Percentiles rank a stretch among this genome's conserved stretches.
These are phyloP conservation scores for Staurois parvus DNA, from an alignment of 2,797 vertebrate species.

Conservation along the genomic window DNA sequence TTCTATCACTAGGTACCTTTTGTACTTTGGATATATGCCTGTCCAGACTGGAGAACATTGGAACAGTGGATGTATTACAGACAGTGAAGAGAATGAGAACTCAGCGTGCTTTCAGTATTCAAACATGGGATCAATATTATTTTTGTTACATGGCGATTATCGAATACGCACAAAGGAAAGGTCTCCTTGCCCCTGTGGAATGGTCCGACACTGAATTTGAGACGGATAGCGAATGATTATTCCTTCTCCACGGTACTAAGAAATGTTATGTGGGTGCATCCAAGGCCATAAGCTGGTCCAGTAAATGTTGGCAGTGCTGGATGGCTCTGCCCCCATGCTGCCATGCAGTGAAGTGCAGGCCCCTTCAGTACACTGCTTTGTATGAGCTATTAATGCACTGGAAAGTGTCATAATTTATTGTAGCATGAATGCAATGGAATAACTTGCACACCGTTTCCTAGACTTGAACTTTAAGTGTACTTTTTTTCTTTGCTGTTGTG, in stretches of 20 bases:
- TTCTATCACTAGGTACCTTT: conserved; percentile 79
- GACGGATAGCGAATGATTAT: conserved; percentile 84
- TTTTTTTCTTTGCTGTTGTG: conserved; percentile 51
- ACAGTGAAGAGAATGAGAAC: conserved; percentile 84
- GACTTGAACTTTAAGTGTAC: conserved; percentile 61
- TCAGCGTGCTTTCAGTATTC: conserved; percentile 86
- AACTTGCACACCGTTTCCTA: conserved; percentile 59
- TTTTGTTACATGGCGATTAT: conserved; percentile 86
- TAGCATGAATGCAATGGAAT: conserved; percentile 61
- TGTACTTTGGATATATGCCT: conserved; percentile 88
- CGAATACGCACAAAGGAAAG: conserved; percentile 83
- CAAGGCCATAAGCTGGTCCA: conserved; percentile 70
- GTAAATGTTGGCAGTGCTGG: conserved; percentile 71
- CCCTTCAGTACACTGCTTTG: conserved; percentile 30
- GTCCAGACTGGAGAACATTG: conserved; percentile 82
- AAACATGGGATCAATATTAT: conserved; percentile 89
- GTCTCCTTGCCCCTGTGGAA: conserved; percentile 80
- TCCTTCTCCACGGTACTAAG: conserved; percentile 63
- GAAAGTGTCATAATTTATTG: conserved; percentile 63
- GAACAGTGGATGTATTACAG: conserved; percentile 81
- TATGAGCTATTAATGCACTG: conserved; percentile 56
- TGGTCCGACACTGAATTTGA: conserved; percentile 87
- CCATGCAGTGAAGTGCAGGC: conserved; percentile 46
- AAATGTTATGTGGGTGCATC: conserved; percentile 35
- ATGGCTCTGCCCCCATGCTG: conserved; percentile 62